These are phyloP conservation scores for Castor canadensis DNA, from an alignment of 2,113 vertebrate genomes.

Conservation along the genomic window DNA sequence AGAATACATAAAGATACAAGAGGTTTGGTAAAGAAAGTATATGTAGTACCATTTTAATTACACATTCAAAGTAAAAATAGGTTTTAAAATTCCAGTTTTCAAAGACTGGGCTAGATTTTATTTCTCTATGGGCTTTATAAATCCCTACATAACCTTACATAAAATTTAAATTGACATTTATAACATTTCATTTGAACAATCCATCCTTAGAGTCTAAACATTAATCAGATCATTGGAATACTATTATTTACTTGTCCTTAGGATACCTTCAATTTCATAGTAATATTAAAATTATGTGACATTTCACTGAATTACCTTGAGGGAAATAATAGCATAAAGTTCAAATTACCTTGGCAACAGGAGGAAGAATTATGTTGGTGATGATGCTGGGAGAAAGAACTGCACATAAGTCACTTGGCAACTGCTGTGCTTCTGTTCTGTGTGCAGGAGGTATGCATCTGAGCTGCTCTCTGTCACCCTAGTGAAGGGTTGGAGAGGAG, in stretches of 20 bases:
- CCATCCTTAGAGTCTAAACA: background rate
- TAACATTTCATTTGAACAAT: background rate
- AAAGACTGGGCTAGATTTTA: constrained; percentile 20
- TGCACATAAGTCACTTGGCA: background rate
- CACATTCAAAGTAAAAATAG: constrained; percentile 9
- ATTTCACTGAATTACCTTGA: background rate
- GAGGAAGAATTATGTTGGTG: background rate
- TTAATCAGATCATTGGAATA: background rate
- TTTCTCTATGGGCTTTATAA: background rate
- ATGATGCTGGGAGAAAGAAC: background rate
- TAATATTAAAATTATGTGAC: background rate
- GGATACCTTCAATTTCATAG: background rate
- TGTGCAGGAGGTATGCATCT: background rate
- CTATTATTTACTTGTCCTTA: background rate
- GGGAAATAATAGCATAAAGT: background rate
- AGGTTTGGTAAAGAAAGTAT: background rate
- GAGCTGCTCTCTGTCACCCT: background rate
- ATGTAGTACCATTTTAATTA: background rate
- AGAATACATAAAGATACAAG: background rate
- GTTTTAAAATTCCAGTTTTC: background rate
- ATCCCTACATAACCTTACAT: background rate
- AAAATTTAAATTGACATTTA: constrained; percentile 7
- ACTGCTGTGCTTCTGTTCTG: background rate
- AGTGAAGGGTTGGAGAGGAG: background rate
- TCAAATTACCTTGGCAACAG: background rate